Evolutionary conservation across 2,797 vertebrate genomes (phyloP), one percentile per base, ranked within the genome.

Genomic region (Pelobates cultripes): DNA sequence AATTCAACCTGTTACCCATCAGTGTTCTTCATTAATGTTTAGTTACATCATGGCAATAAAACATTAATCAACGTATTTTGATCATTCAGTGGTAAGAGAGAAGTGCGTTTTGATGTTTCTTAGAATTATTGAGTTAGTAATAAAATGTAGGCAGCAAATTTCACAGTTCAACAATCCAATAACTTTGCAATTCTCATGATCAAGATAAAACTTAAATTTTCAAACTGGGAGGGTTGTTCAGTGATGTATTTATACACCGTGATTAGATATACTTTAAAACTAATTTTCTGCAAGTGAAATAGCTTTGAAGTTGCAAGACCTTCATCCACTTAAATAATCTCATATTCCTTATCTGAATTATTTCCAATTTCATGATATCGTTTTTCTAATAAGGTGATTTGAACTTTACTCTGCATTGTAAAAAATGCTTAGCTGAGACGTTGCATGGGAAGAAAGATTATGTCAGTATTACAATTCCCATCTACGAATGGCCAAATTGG

Each of bases 201-300:
- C 55, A 64, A 79, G 76, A 83, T 79, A 83, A 83, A 79, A 63
- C 64, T 40, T 43, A 69, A 15, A 74, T 69, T 70, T 78, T 70
- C 63, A 74, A 15, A 75, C 76, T 41, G 63, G 77, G 69, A 79
- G 77, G 81, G 77, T 74, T 64, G 70, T 73, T 72, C 81, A 43
- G 70, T n/a, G 61, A 78, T 78, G 71, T 77, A 78, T 75, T 75
- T 83, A 79, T 83, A 70, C 57, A 43, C 43, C 43, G 41, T 70
- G 81, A 79, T 79, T 83, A 79, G 77, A 83, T 83, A 75, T 70
- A 75, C 81, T 75, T 83, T 70, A 75, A 83, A 83, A 79, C 81
- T 70, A 61, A 74, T 83, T 83, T 79, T 75, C 81, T 68, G 63
- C 81, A 53, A 41, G 72, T 72, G 28, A 75, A 79, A 79, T 15